A percentile compares a stretch with the other conserved stretches of the same genome.
phyloP scores from a whole-genome alignment of 2,797 vertebrate species.

The Silurus aristotelis region DNA sequence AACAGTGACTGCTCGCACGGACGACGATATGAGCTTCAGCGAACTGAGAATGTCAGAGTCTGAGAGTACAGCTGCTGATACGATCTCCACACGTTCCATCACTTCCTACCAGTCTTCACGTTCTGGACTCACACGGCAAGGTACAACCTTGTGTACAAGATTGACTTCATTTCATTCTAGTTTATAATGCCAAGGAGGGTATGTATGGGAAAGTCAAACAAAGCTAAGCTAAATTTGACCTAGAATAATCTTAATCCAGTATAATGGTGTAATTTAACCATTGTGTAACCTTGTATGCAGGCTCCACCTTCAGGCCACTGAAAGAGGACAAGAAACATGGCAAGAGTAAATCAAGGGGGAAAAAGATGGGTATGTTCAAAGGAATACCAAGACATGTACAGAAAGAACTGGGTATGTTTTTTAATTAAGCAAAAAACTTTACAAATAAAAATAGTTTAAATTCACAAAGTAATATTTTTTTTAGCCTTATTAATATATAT shows the following conservation, averaged over 20 bases:
- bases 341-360: constrained; percentile 71
- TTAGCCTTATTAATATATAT: background rate
- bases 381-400: constrained; percentile 91
- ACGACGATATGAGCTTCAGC: constrained; percentile 76
- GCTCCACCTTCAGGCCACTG: constrained; percentile 78
- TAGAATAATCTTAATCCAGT: background rate
- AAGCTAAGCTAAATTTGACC: background rate
- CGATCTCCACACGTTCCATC: constrained; percentile 62
- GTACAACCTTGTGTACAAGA: constrained; percentile 56
- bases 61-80: constrained; percentile 73
- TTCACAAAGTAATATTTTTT: too few relatives aligned
- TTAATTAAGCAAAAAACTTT: background rate
- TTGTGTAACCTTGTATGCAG: constrained; percentile 55
- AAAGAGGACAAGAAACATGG: constrained; percentile 71
- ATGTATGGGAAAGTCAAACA: background rate
- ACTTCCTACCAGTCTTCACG: constrained; percentile 73
- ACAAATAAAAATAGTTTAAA: background rate
- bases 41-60: constrained; percentile 70
- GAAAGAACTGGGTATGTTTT: constrained; percentile 85
- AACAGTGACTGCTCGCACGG: constrained; percentile 63
- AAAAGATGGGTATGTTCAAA: constrained; percentile 78
- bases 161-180: background rate
- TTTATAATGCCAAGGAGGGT: background rate
- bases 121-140: constrained; percentile 79
- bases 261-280: background rate